phyloP scores from a whole-genome alignment of 2,888 invertebrate genomes.

The Pocota personata region DNA sequence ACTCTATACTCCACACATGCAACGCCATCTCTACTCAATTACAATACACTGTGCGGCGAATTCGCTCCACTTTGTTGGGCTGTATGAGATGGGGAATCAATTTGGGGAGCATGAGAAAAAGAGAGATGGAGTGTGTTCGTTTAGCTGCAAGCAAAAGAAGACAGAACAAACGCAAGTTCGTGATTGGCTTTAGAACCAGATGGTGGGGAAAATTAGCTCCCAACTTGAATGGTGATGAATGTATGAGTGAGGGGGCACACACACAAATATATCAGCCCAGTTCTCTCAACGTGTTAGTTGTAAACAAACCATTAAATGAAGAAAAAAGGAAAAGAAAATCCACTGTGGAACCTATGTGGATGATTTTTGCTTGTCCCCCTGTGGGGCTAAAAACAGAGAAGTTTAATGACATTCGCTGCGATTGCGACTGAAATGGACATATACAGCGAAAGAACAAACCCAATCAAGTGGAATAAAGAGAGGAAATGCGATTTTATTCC shows the following conservation, averaged over 20 bases:
- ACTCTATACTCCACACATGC: slow-evolving; percentile 8
- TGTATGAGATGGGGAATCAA: not conserved
- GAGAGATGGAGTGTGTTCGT: slow-evolving; percentile 30
- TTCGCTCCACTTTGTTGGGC: slow-evolving; percentile 44
- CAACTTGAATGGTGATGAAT: slow-evolving; percentile 21
- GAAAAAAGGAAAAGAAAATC: slow-evolving; percentile 32
- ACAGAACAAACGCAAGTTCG: slow-evolving; percentile 40
- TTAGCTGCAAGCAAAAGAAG: slow-evolving; percentile 21
- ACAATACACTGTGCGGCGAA: slow-evolving; percentile 49
- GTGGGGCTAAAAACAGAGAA: slow-evolving; percentile 9
- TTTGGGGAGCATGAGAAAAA: slow-evolving; percentile 49
- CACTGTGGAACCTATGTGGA: slow-evolving; percentile 51
- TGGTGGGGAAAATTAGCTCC: slow-evolving; percentile 68
- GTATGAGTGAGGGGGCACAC: not conserved
- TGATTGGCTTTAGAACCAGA: slow-evolving; percentile 41
- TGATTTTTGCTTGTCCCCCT: not conserved
- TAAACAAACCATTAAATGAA: slow-evolving; percentile 70
- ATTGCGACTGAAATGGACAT: slow-evolving; percentile 40
- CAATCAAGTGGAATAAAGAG: slow-evolving; percentile 65
- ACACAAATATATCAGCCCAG: not conserved
- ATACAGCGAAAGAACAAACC: slow-evolving; percentile 12
- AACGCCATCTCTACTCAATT: slow-evolving; percentile 31
- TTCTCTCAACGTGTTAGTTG: slow-evolving; percentile 49
- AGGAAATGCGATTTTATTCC: slow-evolving; percentile 26
- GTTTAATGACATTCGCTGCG: slow-evolving; percentile 18